phyloP scores from a whole-genome alignment of 2,797 vertebrate species.

The Rachycentron canadum region DNA sequence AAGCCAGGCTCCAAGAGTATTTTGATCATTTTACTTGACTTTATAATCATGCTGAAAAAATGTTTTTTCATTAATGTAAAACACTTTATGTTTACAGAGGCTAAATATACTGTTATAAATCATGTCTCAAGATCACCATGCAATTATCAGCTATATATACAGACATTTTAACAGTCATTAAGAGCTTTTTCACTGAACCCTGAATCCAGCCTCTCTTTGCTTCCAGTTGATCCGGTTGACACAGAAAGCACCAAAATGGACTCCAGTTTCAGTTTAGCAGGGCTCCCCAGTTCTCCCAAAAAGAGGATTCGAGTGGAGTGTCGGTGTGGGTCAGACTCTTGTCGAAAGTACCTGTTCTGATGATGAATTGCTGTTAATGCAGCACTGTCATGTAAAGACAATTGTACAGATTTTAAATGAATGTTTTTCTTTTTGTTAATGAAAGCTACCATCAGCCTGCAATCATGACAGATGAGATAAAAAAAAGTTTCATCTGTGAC shows the following conservation, averaged over 20 bases:
- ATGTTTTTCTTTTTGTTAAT: background rate
- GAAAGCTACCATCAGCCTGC: background rate
- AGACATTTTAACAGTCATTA: background rate
- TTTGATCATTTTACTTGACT: too few species aligned
- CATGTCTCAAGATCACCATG: too few species aligned
- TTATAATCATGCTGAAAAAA: too few species aligned
- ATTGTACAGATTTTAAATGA: slow-evolving; percentile 48
- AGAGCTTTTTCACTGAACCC: background rate
- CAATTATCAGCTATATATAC: too few species aligned
- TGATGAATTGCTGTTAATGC: background rate
- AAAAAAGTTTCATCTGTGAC: background rate
- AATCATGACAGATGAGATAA: background rate
- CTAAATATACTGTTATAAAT: too few species aligned
- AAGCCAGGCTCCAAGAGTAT: too few species aligned
- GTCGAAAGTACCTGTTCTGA: slow-evolving; percentile 93
- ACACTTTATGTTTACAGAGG: too few species aligned
- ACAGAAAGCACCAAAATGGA: slow-evolving; percentile 94
- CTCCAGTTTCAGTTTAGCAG: slow-evolving; percentile 89
- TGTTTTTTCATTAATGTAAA: too few species aligned
- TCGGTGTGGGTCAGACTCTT: slow-evolving; percentile 90
- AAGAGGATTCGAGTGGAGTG: slow-evolving; percentile 90
- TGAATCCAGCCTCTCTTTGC: slow-evolving; percentile 6
- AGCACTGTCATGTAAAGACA: background rate
- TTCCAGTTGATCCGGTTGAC: slow-evolving; percentile 91
- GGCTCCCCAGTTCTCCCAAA: slow-evolving; percentile 87